These are phyloP conservation scores for Eupithecia vulgata DNA, from an alignment of 2,888 invertebrate genomes.

Conservation along the genomic window DNA sequence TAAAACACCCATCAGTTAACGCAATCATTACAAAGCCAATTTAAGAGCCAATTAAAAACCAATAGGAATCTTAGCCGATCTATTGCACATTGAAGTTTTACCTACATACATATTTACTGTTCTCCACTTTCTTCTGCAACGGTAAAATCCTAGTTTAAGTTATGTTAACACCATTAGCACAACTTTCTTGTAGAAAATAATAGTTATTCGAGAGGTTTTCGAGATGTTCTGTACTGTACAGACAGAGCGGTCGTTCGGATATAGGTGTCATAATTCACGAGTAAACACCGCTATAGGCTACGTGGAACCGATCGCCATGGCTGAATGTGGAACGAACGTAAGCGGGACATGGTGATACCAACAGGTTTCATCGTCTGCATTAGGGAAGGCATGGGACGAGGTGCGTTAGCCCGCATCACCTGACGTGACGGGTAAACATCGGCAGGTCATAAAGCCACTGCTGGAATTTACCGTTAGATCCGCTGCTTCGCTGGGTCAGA, in stretches of 20 bases:
- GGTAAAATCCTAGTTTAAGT: conserved; percentile 58
- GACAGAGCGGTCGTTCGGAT: conserved; percentile 52
- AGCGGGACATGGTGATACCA: conserved; percentile 43
- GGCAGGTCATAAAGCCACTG: conserved; percentile 70
- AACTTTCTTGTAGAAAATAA: conserved; percentile 58
- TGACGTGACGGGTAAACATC: conserved; percentile 80
- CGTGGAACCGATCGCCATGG: conserved; percentile 66
- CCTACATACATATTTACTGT: conserved; percentile 56
- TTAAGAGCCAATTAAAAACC: conserved; percentile 58
- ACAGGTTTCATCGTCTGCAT: conserved; percentile 19
- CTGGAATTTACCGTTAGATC: conserved; percentile 81
- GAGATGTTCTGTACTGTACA: conserved; percentile 49
- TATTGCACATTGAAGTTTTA: conserved; percentile 59
- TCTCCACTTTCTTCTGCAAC: conserved; percentile 73
- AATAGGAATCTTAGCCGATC: conserved; percentile 65
- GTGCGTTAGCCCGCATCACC: conserved; percentile 61
- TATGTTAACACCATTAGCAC: conserved; percentile 44
- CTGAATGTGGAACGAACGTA: conserved; percentile 62
- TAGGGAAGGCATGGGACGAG: conserved; percentile 21
- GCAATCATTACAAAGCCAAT: conserved; percentile 35
- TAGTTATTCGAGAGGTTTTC: conserved; percentile 47
- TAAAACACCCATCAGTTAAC: conserved; percentile 29
- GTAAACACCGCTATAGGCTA: conserved; percentile 75
- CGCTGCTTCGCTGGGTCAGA: conserved; percentile 66
- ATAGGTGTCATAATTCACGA: conserved; percentile 75